Conservation (phyloP, 1,140 invertebrate species). For the Tetraneura akinire region DNA sequence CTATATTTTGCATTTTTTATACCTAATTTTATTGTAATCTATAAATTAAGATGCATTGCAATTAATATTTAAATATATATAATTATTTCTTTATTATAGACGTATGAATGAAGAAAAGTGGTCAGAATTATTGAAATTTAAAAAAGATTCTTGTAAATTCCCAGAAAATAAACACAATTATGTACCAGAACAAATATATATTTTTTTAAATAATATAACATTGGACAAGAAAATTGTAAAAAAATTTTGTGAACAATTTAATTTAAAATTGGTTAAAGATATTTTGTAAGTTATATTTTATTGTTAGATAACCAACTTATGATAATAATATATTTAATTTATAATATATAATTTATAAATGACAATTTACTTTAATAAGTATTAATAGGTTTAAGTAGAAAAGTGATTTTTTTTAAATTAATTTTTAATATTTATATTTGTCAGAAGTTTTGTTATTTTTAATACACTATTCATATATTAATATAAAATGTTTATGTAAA, state of each 20-base stretch:
- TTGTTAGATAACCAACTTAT: neutral
- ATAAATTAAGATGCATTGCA: too few species aligned
- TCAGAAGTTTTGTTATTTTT: too few species aligned
- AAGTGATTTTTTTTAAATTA: too few species aligned
- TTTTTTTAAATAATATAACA: neutral
- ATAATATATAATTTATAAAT: too few species aligned
- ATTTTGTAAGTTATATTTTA: slow-evolving; percentile 5
- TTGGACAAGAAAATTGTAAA: neutral
- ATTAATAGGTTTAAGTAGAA: too few species aligned
- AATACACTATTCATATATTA: too few species aligned
- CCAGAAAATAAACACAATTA: neutral
- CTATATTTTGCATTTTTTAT: too few species aligned
- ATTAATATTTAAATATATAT: too few species aligned
- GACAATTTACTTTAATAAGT: too few species aligned
- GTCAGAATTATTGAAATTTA: neutral
- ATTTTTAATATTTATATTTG: too few species aligned
- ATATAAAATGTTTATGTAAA: neutral
- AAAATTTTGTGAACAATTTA: slow-evolving; percentile 33
- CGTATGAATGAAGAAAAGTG: neutral
- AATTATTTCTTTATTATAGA: too few species aligned
- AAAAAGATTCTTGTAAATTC: neutral
- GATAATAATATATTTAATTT: neutral
- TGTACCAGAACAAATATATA: neutral
- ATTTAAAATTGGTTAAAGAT: slow-evolving; percentile 19
- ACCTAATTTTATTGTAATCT: too few species aligned